Evolutionary conservation across 2,888 invertebrate genomes (phyloP).

Genomic region (Oconnorella tubifera): DNA sequence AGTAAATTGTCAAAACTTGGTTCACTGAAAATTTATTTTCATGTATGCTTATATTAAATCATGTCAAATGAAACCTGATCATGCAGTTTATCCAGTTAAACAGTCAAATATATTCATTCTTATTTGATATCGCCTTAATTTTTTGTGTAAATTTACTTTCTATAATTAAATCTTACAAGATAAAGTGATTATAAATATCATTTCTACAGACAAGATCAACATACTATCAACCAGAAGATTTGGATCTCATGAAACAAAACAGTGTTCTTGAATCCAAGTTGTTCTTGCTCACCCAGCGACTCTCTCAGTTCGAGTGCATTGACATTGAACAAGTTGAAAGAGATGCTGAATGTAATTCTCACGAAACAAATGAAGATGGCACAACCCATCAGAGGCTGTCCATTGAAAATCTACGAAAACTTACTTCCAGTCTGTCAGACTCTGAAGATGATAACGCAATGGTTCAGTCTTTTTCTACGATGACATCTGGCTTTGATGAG

Average conservation of each 20-base stretch:
- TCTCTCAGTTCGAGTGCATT: neutral
- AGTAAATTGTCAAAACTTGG: too few species aligned
- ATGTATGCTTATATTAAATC: too few species aligned
- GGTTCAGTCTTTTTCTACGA: constrained; percentile 1
- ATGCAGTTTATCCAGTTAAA: too few species aligned
- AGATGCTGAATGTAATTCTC: neutral
- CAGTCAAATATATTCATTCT: too few species aligned
- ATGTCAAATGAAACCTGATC: too few species aligned
- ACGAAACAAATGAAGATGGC: neutral
- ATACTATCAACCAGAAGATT: neutral
- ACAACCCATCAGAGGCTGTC: neutral
- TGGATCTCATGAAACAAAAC: neutral
- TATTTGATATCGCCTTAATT: too few species aligned
- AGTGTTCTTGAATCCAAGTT: neutral
- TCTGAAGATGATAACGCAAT: neutral
- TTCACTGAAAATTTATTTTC: too few species aligned
- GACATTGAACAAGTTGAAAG: neutral
- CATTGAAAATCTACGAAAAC: neutral
- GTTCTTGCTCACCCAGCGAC: neutral
- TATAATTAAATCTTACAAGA: too few species aligned
- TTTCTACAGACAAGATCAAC: neutral
- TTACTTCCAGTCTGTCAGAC: neutral
- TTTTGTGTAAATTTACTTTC: too few species aligned
- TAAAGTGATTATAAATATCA: too few species aligned
- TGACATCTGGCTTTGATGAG: neutral